These are phyloP conservation scores for Volucella inanis DNA, from an alignment of 2,888 invertebrate species.

Conservation along the genomic window DNA sequence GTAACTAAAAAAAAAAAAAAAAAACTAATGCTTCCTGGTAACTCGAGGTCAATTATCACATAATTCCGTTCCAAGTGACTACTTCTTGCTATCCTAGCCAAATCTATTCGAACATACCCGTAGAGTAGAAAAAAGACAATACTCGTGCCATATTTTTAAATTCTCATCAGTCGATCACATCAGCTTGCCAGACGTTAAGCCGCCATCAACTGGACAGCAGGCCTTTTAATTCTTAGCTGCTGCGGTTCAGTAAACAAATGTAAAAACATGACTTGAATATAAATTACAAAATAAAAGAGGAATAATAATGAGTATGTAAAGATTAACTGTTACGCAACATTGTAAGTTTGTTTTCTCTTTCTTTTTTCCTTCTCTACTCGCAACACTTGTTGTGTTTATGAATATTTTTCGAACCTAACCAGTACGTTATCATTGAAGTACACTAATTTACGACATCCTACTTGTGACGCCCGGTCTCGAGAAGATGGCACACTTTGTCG, in stretches of 20 bases:
- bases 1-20: not conserved
- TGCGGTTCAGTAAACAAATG: conserved; percentile 34
- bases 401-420: not conserved
- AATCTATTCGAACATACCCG: not conserved
- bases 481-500: conserved; percentile 52
- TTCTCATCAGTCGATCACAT: conserved; percentile 10
- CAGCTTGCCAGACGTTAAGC: conserved; percentile 26
- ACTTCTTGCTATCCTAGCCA: conserved; percentile 19
- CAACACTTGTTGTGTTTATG: not conserved
- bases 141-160: conserved; percentile 29
- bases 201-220: conserved; percentile 22
- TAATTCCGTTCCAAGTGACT: conserved; percentile 20
- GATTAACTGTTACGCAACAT: conserved; percentile 23
- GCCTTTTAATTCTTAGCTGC: not conserved
- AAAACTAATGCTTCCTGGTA: not conserved
- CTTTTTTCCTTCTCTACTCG: not conserved
- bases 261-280: conserved; percentile 33
- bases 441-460: conserved; percentile 61
- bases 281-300: conserved; percentile 18
- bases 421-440: conserved; percentile 44
- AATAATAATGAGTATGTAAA: conserved; percentile 15
- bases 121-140: conserved; percentile 8
- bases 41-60: conserved; percentile 1
- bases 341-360: not conserved
- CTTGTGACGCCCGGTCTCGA: conserved; percentile 27